Base-by-base conservation (phyloP, 53 echinoderm and acorn worm species). In the Hippasteria phrygiana region DNA sequence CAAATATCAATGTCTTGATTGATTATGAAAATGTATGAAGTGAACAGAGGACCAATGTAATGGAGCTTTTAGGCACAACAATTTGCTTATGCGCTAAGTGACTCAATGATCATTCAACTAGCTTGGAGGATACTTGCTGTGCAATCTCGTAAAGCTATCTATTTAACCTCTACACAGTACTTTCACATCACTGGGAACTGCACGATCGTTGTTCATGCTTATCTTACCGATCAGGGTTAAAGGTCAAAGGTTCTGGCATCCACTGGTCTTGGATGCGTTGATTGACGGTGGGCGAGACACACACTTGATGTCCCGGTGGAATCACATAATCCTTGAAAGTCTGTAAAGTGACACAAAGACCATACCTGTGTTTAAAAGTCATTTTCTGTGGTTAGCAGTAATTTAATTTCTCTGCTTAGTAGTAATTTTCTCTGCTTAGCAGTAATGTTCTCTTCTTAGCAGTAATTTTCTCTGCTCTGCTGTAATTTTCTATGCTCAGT, bases 261-360 rank as follows among this genome's bases (percentile, higher is more conserved):
- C 95, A 95, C 62, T 95, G 71, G 62, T 93, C 93, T 24, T 91
- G 32, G 26, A 91, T 41, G 17, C 93, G 71, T 65, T 95, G 95
- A 40, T 95, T 95, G 85, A 93, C 95, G 26, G 93, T 88, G 8
- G 93, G 91, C 37, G 93, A 93, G 7, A 95, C 95, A 79, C 95
- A 95, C 24, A 95, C 91, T 62, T 95, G 93, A 38, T 93, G 95
- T 36, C 95, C 95, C 13, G 95, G 93, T 26, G 95, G 95, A 85
- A 95, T 95, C 55, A 88, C 90, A 41, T 85, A 75, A 42, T 51
- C 95, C 53, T 95, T 93, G 93, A 84, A 93, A 28, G 76, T 91
- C 95, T 95, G 87, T 0, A 72, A 14, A 42, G 13, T 59, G n/a
- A 62, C 55, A 47, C 35, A 32, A 53, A 1, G 55, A 33, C 38